phyloP scores from a whole-genome alignment of 1,140 invertebrate species.

The Drosophila triauraria region DNA sequence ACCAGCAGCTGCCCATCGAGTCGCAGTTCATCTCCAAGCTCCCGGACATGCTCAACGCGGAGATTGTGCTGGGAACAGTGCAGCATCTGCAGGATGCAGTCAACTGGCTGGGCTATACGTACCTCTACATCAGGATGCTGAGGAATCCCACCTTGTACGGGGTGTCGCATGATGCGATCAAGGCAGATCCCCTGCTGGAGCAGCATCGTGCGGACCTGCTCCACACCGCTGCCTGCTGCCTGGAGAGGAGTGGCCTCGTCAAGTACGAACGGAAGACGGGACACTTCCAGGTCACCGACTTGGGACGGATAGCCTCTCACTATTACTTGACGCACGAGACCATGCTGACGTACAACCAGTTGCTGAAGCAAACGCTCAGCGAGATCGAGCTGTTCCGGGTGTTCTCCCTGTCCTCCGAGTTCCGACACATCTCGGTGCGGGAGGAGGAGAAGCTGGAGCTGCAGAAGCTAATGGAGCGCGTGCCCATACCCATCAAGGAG shows the following conservation, averaged over 20 bases:
- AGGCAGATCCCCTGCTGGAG: conserved; percentile 94
- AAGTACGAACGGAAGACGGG: conserved; percentile 99
- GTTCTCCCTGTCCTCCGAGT: conserved; percentile 98
- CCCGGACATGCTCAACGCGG: conserved; percentile 98
- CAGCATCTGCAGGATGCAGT: conserved; percentile 98
- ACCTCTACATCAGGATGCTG: conserved; percentile 97
- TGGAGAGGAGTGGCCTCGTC: conserved; percentile 96
- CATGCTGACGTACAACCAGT: conserved; percentile 98
- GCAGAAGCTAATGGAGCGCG: conserved; percentile 98
- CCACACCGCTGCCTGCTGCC: conserved; percentile 96
- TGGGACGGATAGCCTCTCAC: conserved; percentile 98
- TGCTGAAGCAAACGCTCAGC: conserved; percentile 97
- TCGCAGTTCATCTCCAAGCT: conserved; percentile 94
- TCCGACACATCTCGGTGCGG: conserved; percentile 96
- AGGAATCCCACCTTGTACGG: conserved; percentile 95
- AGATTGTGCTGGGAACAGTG: conserved; percentile 98
- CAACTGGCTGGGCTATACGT: conserved; percentile 98
- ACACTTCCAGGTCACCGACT: conserved; percentile 95
- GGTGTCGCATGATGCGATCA: conserved; percentile 92
- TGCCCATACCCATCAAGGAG: conserved; percentile 99
- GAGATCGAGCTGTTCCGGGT: conserved; percentile 99
- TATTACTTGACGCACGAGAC: conserved; percentile 99
- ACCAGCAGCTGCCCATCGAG: conserved; percentile 97
- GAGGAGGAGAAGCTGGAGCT: conserved; percentile 99
- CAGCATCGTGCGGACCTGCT: conserved; percentile 96